phyloP scores from a whole-genome alignment of 2,888 invertebrate genomes.

The Diaprepes abbreviatus region DNA sequence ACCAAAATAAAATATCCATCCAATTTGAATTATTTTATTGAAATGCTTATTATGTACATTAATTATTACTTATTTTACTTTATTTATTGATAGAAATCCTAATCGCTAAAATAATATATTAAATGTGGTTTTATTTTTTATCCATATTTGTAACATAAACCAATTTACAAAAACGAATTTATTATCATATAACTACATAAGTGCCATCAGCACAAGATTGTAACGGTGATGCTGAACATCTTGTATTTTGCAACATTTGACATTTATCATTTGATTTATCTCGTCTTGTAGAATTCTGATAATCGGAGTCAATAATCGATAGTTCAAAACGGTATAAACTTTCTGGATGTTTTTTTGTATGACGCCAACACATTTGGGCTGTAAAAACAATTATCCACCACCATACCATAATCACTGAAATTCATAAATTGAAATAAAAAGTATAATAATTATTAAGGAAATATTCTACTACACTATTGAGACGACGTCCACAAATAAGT shows the following conservation, averaged over 20 bases:
- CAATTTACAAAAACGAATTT: no score
- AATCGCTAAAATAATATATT: no score
- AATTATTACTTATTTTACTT: no score
- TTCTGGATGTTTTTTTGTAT: neutral
- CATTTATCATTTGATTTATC: neutral
- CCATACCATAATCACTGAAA: constrained; percentile 7
- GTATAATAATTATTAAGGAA: neutral
- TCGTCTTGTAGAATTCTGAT: neutral
- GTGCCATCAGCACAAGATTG: neutral
- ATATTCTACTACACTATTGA: no score
- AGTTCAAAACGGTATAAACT: neutral
- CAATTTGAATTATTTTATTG: no score
- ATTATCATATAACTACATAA: neutral
- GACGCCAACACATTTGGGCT: neutral
- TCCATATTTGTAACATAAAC: no score
- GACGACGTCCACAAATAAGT: no score
- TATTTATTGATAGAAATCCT: no score
- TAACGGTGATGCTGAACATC: neutral
- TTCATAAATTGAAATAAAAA: no score
- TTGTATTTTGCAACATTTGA: neutral
- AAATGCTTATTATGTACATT: no score
- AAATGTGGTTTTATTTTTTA: no score
- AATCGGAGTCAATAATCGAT: neutral
- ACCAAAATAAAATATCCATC: no score
- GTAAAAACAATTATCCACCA: neutral